Base-by-base conservation (phyloP, 2,888 invertebrate genomes). In the Brachyopa scutellaris region DNA sequence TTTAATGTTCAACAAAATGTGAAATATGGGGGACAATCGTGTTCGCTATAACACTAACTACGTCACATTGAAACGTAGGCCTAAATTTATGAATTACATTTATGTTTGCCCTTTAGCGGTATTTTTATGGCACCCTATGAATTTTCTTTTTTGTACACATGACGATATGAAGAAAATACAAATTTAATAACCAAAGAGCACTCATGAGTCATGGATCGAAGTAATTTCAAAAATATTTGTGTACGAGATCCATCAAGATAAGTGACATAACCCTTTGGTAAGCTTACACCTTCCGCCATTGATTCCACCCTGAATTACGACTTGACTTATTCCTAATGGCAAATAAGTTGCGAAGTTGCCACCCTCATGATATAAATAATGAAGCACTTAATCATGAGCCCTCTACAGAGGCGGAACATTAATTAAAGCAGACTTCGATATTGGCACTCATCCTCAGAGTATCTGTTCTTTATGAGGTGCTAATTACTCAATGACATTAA, bases 401-500 rank as follows among this genome's bases (percentile, higher is more conserved):
- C 5, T 13, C 2, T n/a, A 8, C 31, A 45, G 45, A 19, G 13
- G 2, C 15, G 15, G 9, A 21, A 17, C 15, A 17, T 66, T 51
- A 53, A 40, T 51, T 66, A 51, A 51, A 31, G 51, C 17, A 11
- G 6, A 9, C 57, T 6, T 9, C 13, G 33, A 31, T 17, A 33
- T 17, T 13, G 8, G 15, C 8, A 13, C 11, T 9, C 38, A 26
- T 23, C 29, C 45, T 36, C 8, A 5, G 11, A 1, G 7, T 11
- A 29, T 38, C 29, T 8, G 6, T 13, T 1, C 29, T 55, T 40
- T 31, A 33, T 67, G 23, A 55, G 33, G 45, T 33, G 67, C 55
- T 67, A 67, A 67, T 67, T 67, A 67, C 66, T 42, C 42, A 21
- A 55, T 45, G 45, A 23, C 55, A 45, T 33, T 29, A 21, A 45